phyloP scores from a whole-genome alignment of 1,140 invertebrate species.

The Conus ventricosus region DNA sequence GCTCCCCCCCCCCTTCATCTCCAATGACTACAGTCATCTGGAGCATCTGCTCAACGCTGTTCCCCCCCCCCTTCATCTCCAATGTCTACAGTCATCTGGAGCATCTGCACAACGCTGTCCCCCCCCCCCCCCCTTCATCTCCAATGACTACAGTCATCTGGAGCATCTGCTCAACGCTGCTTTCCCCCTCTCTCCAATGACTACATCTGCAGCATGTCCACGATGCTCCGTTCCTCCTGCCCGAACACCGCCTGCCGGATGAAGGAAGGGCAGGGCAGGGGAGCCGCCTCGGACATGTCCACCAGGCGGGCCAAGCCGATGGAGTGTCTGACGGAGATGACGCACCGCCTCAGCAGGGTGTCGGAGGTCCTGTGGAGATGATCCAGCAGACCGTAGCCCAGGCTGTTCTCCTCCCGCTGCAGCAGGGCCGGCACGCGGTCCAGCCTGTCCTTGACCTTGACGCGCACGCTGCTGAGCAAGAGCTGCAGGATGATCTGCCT shows the following conservation, averaged over 20 bases:
- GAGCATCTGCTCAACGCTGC: not conserved
- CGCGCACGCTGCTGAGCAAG: constrained; percentile 11
- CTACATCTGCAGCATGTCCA: not conserved
- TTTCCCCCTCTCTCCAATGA: no score
- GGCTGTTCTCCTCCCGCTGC: constrained; percentile 23
- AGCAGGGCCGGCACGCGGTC: constrained; percentile 6
- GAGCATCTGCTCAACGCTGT: not conserved
- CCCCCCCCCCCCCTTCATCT: not conserved
- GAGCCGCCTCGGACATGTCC: not conserved
- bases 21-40: not conserved
- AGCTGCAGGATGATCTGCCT: constrained; percentile 18
- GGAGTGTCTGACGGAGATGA: not conserved
- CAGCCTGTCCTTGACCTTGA: constrained; percentile 1
- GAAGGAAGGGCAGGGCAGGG: constrained; percentile 8
- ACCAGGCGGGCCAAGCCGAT: constrained; percentile 1
- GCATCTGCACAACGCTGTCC: not conserved
- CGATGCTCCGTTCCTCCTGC: constrained; percentile 13
- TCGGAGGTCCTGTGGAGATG: not conserved
- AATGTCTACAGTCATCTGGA: not conserved
- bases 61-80: not conserved
- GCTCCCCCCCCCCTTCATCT: no score
- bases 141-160: not conserved
- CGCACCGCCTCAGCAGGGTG: constrained; percentile 7
- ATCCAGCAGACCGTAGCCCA: not conserved
- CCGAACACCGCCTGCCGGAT: constrained; percentile 10